A percentile compares a stretch with the other conserved stretches of the same genome.
Evolutionary conservation across 2,797 vertebrate genomes (phyloP).

Genomic region (Taeniopygia guttata): DNA sequence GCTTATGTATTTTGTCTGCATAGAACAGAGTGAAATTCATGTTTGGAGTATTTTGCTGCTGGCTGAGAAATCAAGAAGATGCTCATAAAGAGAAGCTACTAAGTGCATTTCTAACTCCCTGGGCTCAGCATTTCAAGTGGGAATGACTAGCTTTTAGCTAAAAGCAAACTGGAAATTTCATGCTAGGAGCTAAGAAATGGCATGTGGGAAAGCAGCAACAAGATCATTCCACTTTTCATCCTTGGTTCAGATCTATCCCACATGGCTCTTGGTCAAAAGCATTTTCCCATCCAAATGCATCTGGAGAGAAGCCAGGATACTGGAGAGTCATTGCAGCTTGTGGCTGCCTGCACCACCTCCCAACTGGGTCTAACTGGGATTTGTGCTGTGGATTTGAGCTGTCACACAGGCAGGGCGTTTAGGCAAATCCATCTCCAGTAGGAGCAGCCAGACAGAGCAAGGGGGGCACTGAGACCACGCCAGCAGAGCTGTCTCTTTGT

Average conservation of each 20-base stretch:
- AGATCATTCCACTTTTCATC: not conserved
- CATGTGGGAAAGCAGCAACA: not conserved
- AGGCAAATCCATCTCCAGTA: not conserved
- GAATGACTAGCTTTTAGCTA: not conserved
- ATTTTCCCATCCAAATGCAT: not conserved
- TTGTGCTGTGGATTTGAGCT: not conserved
- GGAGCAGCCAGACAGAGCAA: not conserved
- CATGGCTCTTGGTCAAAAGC: constrained; percentile 14
- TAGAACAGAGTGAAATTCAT: not conserved
- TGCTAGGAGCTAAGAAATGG: not conserved
- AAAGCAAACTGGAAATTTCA: not conserved
- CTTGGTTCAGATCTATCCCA: not conserved
- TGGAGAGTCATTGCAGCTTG: not conserved
- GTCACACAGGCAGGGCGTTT: not conserved
- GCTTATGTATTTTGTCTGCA: not conserved
- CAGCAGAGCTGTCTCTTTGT: not conserved
- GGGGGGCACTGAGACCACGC: not conserved
- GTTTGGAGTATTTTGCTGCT: not conserved
- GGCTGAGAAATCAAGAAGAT: not conserved
- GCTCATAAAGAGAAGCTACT: not conserved
- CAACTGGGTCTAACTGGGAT: not conserved
- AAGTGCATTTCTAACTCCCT: not conserved
- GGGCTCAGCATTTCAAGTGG: not conserved
- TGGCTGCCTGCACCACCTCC: not conserved
- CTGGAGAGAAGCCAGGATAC: not conserved